Percentiles rank a stretch among this genome's conserved stretches.
Evolutionary conservation across 2,888 invertebrate genomes (phyloP).

Genomic region (Hypomecis atomaria): DNA sequence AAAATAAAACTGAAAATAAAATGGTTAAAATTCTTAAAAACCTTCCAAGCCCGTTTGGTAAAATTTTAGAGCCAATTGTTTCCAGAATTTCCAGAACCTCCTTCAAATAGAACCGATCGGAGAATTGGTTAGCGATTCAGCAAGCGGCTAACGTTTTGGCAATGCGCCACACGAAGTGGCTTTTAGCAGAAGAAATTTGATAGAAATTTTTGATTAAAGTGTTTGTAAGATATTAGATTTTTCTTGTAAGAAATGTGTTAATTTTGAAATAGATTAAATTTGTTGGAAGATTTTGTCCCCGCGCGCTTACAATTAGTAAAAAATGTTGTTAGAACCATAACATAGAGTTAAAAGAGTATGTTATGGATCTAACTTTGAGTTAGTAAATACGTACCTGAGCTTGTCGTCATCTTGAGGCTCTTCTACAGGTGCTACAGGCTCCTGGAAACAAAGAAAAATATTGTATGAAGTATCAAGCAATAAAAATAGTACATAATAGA

Average conservation of each 20-base stretch:
- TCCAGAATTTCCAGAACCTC: constrained; percentile 40
- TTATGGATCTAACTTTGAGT: constrained; percentile 26
- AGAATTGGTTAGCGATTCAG: constrained; percentile 37
- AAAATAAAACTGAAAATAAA: constrained; percentile 28
- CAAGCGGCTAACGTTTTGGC: constrained; percentile 32
- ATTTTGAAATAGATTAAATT: constrained; percentile 26
- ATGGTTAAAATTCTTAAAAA: constrained; percentile 33
- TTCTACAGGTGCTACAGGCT: constrained; percentile 74
- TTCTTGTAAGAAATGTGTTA: constrained; percentile 3
- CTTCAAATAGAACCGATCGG: constrained; percentile 31
- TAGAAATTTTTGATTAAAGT: constrained; percentile 26
- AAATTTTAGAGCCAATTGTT: constrained; percentile 40
- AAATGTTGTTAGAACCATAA: constrained; percentile 29
- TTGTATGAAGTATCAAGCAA: neutral
- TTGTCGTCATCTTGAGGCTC: constrained; percentile 74
- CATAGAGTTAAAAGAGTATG: constrained; percentile 20
- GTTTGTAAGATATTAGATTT: constrained; percentile 25
- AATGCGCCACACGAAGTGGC: constrained; percentile 24
- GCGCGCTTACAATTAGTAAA: constrained; percentile 33
- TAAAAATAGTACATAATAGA: too few species aligned
- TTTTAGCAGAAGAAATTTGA: constrained; percentile 25
- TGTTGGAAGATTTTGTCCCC: constrained; percentile 34
- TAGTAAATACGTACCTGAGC: constrained; percentile 54
- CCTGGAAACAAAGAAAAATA: constrained; percentile 58
- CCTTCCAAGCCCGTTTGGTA: constrained; percentile 35